These are phyloP conservation scores for Reinhardtius hippoglossoides DNA, from an alignment of 2,113 vertebrate genomes.

Conservation along the genomic window DNA sequence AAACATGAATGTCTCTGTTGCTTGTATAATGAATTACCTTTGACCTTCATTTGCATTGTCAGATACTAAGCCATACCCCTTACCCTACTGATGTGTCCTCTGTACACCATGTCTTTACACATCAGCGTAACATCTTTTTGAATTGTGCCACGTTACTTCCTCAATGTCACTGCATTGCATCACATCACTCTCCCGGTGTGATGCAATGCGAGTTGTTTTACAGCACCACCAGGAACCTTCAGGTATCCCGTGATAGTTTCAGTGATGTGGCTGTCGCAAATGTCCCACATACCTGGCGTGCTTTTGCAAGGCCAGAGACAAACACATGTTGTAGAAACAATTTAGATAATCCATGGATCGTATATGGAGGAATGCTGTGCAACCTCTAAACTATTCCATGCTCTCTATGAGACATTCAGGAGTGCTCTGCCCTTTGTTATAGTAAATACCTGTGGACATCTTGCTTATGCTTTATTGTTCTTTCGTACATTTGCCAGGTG, in stretches of 20 bases:
- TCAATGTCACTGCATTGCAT: constrained; percentile 39
- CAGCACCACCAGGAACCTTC: not conserved
- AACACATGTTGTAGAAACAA: constrained; percentile 55
- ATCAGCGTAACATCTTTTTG: not conserved
- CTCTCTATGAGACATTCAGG: constrained; percentile 7
- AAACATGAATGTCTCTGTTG: not conserved
- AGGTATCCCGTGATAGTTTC: not conserved
- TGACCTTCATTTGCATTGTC: not conserved
- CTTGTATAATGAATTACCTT: not conserved
- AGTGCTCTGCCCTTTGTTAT: constrained; percentile 9
- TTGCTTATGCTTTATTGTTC: constrained; percentile 1
- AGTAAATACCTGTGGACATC: not conserved
- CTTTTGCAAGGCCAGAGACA: constrained; percentile 12
- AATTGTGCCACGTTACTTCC: constrained; percentile 16
- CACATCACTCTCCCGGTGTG: constrained; percentile 24
- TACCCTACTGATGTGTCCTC: not conserved
- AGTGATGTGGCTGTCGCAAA: constrained; percentile 12
- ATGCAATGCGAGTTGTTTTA: constrained; percentile 16
- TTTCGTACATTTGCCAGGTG: constrained; percentile 32
- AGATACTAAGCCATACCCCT: not conserved
- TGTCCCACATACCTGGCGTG: constrained; percentile 42
- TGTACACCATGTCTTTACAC: not conserved
- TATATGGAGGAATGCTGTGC: constrained; percentile 44
- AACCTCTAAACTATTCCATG: constrained; percentile 42
- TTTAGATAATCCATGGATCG: constrained; percentile 51